Evolutionary conservation across 2,113 vertebrate genomes (phyloP).

Genomic region (Reinhardtius hippoglossoides): DNA sequence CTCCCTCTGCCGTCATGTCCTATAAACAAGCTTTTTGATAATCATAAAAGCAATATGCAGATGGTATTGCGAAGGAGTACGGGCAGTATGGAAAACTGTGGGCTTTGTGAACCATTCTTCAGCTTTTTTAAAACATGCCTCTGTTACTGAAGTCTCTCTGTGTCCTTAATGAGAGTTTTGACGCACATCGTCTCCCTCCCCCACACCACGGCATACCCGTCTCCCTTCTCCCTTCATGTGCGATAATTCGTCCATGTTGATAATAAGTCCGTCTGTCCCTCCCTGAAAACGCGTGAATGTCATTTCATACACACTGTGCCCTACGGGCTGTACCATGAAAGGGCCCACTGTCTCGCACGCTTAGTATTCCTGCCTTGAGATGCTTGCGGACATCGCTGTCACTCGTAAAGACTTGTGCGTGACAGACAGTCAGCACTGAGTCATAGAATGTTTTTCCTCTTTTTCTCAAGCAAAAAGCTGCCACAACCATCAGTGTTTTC

Average conservation of each 20-base stretch:
- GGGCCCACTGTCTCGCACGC: constrained; percentile 74
- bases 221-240: constrained; percentile 3
- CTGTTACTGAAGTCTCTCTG: constrained; percentile 37
- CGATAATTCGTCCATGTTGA: constrained; percentile 61
- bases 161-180: constrained; percentile 54
- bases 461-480: constrained; percentile 8
- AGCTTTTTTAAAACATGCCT: constrained; percentile 29
- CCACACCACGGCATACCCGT: constrained; percentile 15
- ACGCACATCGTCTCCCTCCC: constrained; percentile 49
- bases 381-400: constrained; percentile 37
- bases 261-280: constrained; percentile 75
- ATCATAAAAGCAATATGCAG: constrained; percentile 60
- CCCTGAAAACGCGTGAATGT: constrained; percentile 63
- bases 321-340: constrained; percentile 68
- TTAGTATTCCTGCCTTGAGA: constrained; percentile 74
- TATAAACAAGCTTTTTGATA: constrained; percentile 67
- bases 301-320: constrained; percentile 60
- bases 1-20: constrained; percentile 55
- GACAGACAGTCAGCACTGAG: neutral
- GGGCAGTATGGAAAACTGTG: constrained; percentile 15
- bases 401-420: neutral
- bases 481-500: neutral
- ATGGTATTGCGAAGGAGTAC: constrained; percentile 39
- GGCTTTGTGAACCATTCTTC: constrained; percentile 37
- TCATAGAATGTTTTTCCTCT: neutral